A percentile compares a stretch with the other conserved stretches of the same genome.
Evolutionary conservation across 2,113 vertebrate species (phyloP).

Genomic region (Rhynchomys soricoides): DNA sequence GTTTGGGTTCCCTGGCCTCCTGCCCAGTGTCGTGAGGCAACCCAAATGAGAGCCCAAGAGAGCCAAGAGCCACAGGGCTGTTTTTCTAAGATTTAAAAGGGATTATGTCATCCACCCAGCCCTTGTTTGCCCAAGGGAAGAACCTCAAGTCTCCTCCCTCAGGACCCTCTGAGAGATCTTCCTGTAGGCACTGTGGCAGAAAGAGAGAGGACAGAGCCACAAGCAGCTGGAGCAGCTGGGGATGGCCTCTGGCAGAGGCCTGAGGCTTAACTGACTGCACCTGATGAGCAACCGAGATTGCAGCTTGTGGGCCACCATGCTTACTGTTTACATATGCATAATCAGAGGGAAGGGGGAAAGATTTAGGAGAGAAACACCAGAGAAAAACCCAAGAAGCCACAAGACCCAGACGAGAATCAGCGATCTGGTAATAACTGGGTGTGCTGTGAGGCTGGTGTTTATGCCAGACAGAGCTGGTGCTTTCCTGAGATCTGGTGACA

Average conservation of each 20-base stretch:
- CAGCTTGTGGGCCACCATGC: background rate
- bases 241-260: no score
- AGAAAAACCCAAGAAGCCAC: slow-evolving; percentile 66
- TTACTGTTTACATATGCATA: slow-evolving; percentile 22
- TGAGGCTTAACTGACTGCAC: background rate
- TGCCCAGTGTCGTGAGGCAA: slow-evolving; percentile 58
- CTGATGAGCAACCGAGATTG: background rate
- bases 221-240: background rate
- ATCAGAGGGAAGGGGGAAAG: slow-evolving; percentile 51
- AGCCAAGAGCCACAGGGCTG: slow-evolving; percentile 68
- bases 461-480: slow-evolving; percentile 61
- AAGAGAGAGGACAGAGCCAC: background rate
- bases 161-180: background rate
- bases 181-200: background rate
- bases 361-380: slow-evolving; percentile 17
- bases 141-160: slow-evolving; percentile 49
- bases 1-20: slow-evolving; percentile 47
- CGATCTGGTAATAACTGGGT: slow-evolving; percentile 68
- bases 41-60: slow-evolving; percentile 65
- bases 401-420: slow-evolving; percentile 46
- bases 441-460: slow-evolving; percentile 51
- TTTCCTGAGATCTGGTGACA: slow-evolving; percentile 66
- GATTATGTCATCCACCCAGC: slow-evolving; percentile 70
- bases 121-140: slow-evolving; percentile 44
- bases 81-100: slow-evolving; percentile 65